Evolutionary conservation across 2,888 invertebrate genomes (phyloP).

Genomic region (Chymomyza caudatula): DNA sequence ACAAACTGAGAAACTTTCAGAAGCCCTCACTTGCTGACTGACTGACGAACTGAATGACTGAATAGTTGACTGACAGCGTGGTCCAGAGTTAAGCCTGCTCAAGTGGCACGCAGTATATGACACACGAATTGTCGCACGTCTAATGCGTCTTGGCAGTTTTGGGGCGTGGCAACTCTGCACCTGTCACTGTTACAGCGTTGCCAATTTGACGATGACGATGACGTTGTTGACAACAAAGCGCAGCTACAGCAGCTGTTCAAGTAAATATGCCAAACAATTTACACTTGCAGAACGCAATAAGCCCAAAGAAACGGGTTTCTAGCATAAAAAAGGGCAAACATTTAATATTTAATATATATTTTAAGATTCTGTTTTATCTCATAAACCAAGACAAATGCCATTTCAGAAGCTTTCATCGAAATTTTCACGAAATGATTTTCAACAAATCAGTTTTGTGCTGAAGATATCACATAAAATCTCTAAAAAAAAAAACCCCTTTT

Average conservation of each 20-base stretch:
- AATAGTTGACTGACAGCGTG: neutral
- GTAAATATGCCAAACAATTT: neutral
- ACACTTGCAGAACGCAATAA: neutral
- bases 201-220: conserved; percentile 28
- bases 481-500: too few species aligned
- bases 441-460: too few species aligned
- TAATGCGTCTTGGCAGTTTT: conserved; percentile 36
- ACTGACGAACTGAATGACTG: conserved; percentile 5
- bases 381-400: too few species aligned
- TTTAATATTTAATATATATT: too few species aligned
- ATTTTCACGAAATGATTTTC: too few species aligned
- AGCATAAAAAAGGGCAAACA: neutral
- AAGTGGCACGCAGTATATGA: neutral
- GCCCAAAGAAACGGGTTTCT: neutral
- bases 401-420: too few species aligned
- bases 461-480: too few species aligned
- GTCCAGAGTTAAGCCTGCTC: neutral
- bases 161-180: conserved; percentile 36
- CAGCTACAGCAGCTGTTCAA: neutral
- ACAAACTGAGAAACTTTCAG: conserved; percentile 15
- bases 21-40: conserved; percentile 28
- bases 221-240: conserved; percentile 32
- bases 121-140: conserved; percentile 26
- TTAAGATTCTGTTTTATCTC: too few species aligned
- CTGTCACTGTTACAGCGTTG: conserved; percentile 37